Conservation (phyloP, 2,797 vertebrate species). For the Eulemur coronatus region DNA sequence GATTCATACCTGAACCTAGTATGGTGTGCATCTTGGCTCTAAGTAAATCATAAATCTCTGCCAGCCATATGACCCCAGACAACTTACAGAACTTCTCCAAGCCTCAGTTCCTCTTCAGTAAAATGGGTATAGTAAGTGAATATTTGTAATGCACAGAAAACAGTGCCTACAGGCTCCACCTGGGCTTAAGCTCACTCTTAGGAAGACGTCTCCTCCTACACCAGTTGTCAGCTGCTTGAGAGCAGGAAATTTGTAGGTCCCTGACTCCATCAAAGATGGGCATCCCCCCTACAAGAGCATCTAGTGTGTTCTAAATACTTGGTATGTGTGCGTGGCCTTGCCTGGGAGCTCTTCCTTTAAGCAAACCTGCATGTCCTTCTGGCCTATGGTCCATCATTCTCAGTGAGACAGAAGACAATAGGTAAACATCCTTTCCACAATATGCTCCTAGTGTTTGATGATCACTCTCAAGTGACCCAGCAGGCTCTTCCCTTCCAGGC, state of each 20-base stretch:
- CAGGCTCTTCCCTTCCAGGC: neutral
- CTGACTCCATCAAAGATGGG: neutral
- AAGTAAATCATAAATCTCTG: neutral
- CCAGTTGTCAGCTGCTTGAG: neutral
- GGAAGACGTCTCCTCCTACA: neutral
- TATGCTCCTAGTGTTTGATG: neutral
- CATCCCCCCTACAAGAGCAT: neutral
- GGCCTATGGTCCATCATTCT: neutral
- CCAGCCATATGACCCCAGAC: neutral
- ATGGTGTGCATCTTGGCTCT: neutral
- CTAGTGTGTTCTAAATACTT: neutral
- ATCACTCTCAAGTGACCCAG: neutral
- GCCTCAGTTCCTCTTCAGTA: neutral
- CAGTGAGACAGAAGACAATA: neutral
- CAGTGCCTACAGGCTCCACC: accelerated
- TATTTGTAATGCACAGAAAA: neutral
- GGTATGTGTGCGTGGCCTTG: neutral
- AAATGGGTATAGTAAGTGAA: neutral
- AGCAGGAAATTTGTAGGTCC: neutral
- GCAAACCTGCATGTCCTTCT: neutral
- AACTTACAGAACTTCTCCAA: neutral
- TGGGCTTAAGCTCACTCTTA: neutral
- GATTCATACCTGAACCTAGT: neutral
- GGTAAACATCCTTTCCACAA: neutral
- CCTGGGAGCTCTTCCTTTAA: neutral